A percentile compares a stretch with the other conserved stretches of the same genome.
Conservation (phyloP, 2,113 vertebrate species). For the Bagarius yarrelli region DNA sequence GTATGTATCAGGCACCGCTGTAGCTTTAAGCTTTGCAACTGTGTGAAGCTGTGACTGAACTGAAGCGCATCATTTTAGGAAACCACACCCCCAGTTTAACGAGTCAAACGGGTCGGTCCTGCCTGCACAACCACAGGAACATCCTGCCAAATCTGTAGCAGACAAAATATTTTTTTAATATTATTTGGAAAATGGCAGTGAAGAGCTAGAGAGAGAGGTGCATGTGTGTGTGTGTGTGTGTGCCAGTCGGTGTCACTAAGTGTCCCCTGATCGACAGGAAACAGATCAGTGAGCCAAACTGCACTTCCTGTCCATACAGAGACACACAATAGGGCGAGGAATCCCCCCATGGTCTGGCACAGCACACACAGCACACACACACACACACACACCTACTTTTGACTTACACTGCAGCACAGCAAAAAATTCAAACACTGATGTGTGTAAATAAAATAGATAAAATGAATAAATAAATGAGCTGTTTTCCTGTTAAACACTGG, state of each 20-base stretch:
- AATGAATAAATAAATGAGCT: background rate
- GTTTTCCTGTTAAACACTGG: no score
- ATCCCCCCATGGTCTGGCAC: background rate
- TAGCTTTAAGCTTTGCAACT: background rate
- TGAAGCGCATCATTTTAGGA: background rate
- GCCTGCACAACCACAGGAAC: background rate
- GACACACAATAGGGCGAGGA: constrained; percentile 61
- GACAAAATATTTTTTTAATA: background rate
- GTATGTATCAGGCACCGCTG: background rate
- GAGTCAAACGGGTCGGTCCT: background rate
- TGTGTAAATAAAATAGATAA: background rate
- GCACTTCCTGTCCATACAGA: constrained; percentile 67
- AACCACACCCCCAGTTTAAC: background rate
- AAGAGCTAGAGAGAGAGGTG: background rate
- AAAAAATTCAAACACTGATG: background rate
- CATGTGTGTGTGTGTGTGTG: constrained; percentile 2
- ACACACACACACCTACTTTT: background rate
- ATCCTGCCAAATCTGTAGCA: constrained; percentile 1
- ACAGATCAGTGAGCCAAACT: constrained; percentile 57
- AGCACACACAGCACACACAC: background rate
- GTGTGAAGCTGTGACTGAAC: background rate
- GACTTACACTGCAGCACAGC: background rate
- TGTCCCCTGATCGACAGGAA: constrained; percentile 65
- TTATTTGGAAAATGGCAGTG: background rate
- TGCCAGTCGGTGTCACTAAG: constrained; percentile 34